A percentile compares a stretch with the other conserved stretches of the same genome.
Evolutionary conservation across 2,797 vertebrate species (phyloP).

Genomic region (Notoglanidium macrostoma): DNA sequence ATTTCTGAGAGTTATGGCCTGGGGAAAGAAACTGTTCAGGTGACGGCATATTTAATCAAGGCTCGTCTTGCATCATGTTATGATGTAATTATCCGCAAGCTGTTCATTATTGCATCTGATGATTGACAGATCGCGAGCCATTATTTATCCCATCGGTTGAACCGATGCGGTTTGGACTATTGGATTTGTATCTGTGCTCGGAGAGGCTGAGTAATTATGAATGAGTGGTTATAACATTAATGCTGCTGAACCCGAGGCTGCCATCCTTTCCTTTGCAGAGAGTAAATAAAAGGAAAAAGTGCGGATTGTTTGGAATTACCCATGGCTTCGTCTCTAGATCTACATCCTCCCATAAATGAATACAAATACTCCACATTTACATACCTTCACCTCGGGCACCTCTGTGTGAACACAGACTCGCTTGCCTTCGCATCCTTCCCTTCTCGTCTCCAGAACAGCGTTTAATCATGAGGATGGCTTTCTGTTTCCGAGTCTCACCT

Average conservation of each 20-base stretch:
- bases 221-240: constrained; percentile 9
- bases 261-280: not conserved
- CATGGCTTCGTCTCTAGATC: constrained; percentile 25
- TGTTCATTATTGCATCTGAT: constrained; percentile 16
- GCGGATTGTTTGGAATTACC: constrained; percentile 38
- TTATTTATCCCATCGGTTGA: constrained; percentile 24
- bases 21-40: constrained; percentile 7
- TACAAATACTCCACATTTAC: constrained; percentile 51
- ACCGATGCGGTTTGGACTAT: constrained; percentile 9
- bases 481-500: constrained; percentile 41
- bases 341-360: constrained; percentile 54
- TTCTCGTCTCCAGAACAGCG: constrained; percentile 32
- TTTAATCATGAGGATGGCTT: constrained; percentile 59
- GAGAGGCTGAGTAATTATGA: constrained; percentile 29
- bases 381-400: constrained; percentile 47
- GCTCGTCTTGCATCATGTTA: constrained; percentile 13
- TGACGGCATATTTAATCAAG: constrained; percentile 23
- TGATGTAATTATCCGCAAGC: constrained; percentile 30
- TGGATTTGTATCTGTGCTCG: not conserved
- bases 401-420: constrained; percentile 1
- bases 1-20: constrained; percentile 6
- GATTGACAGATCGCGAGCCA: constrained; percentile 28
- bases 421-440: constrained; percentile 25
- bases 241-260: constrained; percentile 6
- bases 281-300: constrained; percentile 16